Percentiles rank a stretch among this genome's conserved stretches.
phyloP scores from a whole-genome alignment of 2,888 invertebrate genomes.

The Cheilosia urbana region DNA sequence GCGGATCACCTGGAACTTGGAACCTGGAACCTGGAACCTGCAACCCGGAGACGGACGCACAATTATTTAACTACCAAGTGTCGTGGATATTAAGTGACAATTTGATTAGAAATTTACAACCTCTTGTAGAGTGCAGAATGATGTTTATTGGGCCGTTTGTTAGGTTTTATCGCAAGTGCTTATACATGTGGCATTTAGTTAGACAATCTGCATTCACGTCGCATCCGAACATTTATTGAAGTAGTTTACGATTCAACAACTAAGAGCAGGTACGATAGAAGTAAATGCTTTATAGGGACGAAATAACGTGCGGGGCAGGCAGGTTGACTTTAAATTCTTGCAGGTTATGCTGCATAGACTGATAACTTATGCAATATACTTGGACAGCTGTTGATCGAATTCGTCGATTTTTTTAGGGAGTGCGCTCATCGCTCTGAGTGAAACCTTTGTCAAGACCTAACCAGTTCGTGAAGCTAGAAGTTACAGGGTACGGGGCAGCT shows the following conservation, averaged over 20 bases:
- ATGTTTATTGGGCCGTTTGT: conserved; percentile 53
- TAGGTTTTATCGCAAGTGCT: conserved; percentile 48
- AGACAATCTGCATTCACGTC: conserved; percentile 8
- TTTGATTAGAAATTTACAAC: conserved; percentile 56
- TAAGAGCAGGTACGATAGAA: background rate
- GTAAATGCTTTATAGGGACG: background rate
- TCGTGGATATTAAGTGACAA: conserved; percentile 46
- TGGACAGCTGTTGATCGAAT: too few species aligned
- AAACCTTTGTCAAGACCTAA: too few species aligned
- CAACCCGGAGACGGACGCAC: too few species aligned
- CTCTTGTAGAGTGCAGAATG: conserved; percentile 60
- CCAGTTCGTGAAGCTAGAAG: too few species aligned
- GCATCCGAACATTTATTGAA: background rate
- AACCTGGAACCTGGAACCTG: too few species aligned
- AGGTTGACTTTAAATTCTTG: too few species aligned
- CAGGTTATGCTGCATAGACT: too few species aligned
- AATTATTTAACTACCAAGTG: conserved; percentile 23
- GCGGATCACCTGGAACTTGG: conserved; percentile 49
- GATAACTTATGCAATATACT: too few species aligned
- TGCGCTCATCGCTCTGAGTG: too few species aligned
- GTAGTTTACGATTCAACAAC: background rate
- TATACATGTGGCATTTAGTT: conserved; percentile 39
- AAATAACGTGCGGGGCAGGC: too few species aligned
- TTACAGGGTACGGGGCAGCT: too few species aligned
- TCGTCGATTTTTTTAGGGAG: too few species aligned